These are phyloP conservation scores for Capromys pilorides DNA, from an alignment of 2,797 vertebrate species.

Conservation along the genomic window DNA sequence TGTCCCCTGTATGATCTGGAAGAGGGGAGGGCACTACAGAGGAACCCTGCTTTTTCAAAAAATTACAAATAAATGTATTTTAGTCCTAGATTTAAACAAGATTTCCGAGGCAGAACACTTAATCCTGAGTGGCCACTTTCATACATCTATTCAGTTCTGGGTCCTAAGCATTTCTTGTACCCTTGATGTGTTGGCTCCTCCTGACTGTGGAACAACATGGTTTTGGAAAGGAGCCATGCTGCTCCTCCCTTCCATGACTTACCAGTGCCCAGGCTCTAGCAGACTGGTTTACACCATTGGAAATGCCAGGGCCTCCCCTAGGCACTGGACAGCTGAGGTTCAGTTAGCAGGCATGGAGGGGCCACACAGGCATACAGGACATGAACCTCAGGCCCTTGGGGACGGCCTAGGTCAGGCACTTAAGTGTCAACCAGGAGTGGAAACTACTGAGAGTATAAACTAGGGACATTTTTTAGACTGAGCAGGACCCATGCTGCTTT, in stretches of 20 bases:
- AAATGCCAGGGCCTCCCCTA: background rate
- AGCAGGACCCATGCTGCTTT: background rate
- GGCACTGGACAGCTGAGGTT: background rate
- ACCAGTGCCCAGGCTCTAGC: too few relatives aligned
- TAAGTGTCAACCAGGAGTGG: background rate
- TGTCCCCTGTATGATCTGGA: too few relatives aligned
- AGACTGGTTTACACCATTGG: background rate
- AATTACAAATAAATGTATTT: background rate
- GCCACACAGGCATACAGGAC: background rate
- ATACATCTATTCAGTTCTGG: background rate
- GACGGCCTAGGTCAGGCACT: background rate
- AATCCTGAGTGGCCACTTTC: background rate
- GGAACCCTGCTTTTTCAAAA: background rate
- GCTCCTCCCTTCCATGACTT: background rate
- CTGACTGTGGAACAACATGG: background rate
- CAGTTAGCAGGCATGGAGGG: background rate
- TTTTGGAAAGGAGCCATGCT: background rate
- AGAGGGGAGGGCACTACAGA: too few relatives aligned
- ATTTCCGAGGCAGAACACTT: background rate
- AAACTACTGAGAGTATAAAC: background rate
- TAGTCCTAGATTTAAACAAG: slow-evolving; percentile 14
- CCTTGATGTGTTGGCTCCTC: background rate
- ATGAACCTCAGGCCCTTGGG: background rate
- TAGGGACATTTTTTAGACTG: background rate
- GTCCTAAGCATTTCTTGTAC: background rate